A percentile compares a stretch with the other conserved stretches of the same genome.
These are phyloP conservation scores for Monochamus alternatus DNA, from an alignment of 2,888 invertebrate genomes.

Conservation along the genomic window DNA sequence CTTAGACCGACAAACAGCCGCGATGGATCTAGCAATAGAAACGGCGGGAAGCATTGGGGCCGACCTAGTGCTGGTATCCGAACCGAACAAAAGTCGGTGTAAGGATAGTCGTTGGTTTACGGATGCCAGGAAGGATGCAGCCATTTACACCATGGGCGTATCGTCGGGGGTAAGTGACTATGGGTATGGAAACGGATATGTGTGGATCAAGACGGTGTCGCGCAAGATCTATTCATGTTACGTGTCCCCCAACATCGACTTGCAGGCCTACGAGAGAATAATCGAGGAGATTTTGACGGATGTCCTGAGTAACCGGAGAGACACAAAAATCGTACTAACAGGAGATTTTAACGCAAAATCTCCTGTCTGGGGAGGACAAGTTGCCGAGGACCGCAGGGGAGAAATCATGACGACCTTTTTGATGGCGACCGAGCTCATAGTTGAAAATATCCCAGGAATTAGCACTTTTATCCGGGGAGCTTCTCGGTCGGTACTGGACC, in stretches of 20 bases:
- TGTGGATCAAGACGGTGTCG: not conserved
- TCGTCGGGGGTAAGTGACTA: not conserved
- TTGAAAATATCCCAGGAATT: not conserved
- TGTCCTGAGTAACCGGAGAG: not conserved
- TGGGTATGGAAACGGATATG: not conserved
- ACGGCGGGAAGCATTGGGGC: not conserved
- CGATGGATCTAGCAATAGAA: conserved; percentile 9
- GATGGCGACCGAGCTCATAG: not conserved
- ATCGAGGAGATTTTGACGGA: not conserved
- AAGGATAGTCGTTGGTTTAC: not conserved
- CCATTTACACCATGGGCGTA: not conserved
- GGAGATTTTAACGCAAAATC: not conserved
- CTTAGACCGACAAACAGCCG: conserved; percentile 19
- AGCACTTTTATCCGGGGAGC: not conserved
- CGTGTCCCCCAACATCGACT: not conserved
- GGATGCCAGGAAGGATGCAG: not conserved
- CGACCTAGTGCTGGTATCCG: conserved; percentile 27
- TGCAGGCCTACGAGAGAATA: not conserved
- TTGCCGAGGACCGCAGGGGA: not conserved
- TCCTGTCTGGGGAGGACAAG: not conserved
- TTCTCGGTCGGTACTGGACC: not conserved
- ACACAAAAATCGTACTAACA: not conserved
- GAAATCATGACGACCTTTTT: not conserved
- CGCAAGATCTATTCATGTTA: not conserved
- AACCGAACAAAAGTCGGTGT: conserved; percentile 34